A percentile compares a stretch with the other conserved stretches of the same genome.
phyloP scores from a whole-genome alignment of 2,113 vertebrate genomes.

The Suncus etruscus region DNA sequence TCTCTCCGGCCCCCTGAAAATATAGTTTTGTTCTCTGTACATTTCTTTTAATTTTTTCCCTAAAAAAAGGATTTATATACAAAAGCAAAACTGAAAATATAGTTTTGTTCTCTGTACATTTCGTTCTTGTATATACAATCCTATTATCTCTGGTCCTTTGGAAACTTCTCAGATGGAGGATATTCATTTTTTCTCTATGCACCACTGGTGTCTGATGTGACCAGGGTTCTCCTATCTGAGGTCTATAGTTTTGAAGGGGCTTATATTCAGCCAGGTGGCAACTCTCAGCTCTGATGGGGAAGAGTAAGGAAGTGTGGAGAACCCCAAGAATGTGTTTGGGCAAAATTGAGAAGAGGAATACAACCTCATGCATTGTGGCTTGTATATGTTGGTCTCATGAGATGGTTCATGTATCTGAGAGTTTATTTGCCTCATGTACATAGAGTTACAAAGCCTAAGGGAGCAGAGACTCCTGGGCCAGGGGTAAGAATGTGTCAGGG shows the following conservation, averaged over 20 bases:
- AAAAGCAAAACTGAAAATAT: too few species aligned
- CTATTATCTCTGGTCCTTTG: not conserved
- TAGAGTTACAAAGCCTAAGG: constrained; percentile 42
- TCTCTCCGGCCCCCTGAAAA: too few species aligned
- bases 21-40: too few species aligned
- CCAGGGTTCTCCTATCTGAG: not conserved
- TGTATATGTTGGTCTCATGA: not conserved
- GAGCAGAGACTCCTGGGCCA: constrained; percentile 49
- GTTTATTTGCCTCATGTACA: not conserved
- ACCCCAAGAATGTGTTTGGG: not conserved
- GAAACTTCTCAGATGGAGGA: not conserved
- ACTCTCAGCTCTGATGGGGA: not conserved
- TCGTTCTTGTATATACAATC: not conserved
- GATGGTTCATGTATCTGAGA: not conserved
- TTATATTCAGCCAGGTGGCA: not conserved
- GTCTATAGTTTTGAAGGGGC: not conserved
- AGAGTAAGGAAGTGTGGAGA: not conserved
- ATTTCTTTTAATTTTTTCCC: too few species aligned
- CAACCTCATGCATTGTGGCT: not conserved
- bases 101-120: too few species aligned
- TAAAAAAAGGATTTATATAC: too few species aligned
- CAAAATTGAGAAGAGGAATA: not conserved
- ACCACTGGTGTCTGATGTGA: not conserved
- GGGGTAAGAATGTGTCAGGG: constrained; percentile 25
- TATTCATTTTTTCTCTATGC: not conserved